These are phyloP conservation scores for Oedothorax gibbosus DNA, from an alignment of 1,140 invertebrate species.

Conservation along the genomic window DNA sequence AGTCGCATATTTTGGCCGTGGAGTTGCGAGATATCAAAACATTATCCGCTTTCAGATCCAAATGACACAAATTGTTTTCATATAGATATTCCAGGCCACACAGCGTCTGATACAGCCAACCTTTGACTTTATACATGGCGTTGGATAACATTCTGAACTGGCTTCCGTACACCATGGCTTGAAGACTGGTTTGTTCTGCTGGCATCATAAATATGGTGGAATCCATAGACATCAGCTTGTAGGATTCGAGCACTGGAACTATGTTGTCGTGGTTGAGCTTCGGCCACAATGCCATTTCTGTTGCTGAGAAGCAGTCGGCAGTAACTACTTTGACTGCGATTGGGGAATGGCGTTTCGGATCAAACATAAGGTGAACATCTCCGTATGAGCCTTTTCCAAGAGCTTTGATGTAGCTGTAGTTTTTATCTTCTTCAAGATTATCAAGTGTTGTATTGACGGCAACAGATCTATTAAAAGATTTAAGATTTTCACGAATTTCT, in stretches of 20 bases:
- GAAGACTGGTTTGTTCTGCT: not conserved
- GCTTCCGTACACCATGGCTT: constrained; percentile 9
- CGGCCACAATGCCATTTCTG: constrained; percentile 4
- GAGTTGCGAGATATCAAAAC: constrained; percentile 8
- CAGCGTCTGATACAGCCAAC: constrained; percentile 21
- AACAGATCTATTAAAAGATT: not conserved
- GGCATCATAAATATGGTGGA: constrained; percentile 31
- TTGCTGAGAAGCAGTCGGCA: not conserved
- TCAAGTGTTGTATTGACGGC: not conserved
- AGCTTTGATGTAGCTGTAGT: not conserved
- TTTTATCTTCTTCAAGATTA: constrained; percentile 18
- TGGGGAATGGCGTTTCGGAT: not conserved
- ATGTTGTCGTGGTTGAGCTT: constrained; percentile 22
- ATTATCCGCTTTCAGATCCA: constrained; percentile 48
- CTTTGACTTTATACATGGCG: constrained; percentile 4
- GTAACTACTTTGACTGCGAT: constrained; percentile 43
- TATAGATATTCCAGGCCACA: constrained; percentile 28
- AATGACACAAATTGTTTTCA: constrained; percentile 22
- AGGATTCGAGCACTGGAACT: constrained; percentile 12
- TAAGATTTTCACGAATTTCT: no score
- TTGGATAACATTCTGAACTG: not conserved
- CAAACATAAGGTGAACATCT: constrained; percentile 25
- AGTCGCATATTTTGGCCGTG: constrained; percentile 34
- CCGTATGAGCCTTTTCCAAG: constrained; percentile 51
- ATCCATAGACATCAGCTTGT: not conserved